A percentile compares a stretch with the other conserved stretches of the same genome.
phyloP scores from a whole-genome alignment of 2,888 invertebrate genomes.

The Dinocampus coccinellae region DNA sequence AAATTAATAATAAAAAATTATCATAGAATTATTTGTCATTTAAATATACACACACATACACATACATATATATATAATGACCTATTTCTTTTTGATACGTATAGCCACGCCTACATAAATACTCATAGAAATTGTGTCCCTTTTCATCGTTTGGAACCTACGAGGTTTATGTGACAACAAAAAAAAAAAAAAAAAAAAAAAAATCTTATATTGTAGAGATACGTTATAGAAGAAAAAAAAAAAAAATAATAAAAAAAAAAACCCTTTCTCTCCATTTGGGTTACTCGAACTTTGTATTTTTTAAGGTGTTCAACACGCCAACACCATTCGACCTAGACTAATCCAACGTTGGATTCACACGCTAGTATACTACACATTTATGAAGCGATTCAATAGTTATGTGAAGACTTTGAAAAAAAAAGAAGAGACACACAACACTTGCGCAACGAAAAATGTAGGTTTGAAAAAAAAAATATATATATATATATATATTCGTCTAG shows the following conservation, averaged over 20 bases:
- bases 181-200: constrained; percentile 19
- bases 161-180: constrained; percentile 11
- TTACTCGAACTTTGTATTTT: constrained; percentile 25
- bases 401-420: constrained; percentile 34
- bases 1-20: not conserved
- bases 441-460: constrained; percentile 37
- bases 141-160: constrained; percentile 17
- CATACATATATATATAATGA: constrained; percentile 6
- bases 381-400: constrained; percentile 23
- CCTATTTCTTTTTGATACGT: constrained; percentile 7
- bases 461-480: not conserved
- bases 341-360: constrained; percentile 45
- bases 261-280: constrained; percentile 25
- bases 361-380: constrained; percentile 15
- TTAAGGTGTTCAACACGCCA: constrained; percentile 20
- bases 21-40: too few species aligned
- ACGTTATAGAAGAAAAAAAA: not conserved
- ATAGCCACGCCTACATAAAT: constrained; percentile 23
- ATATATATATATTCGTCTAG: not conserved
- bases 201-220: too few species aligned
- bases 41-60: too few species aligned
- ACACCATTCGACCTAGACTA: constrained; percentile 34
- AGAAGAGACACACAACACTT: constrained; percentile 32
- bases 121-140: constrained; percentile 13
- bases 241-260: not conserved